Base-by-base conservation (phyloP, 2,797 vertebrate species). In the Phalloptychus januarius region DNA sequence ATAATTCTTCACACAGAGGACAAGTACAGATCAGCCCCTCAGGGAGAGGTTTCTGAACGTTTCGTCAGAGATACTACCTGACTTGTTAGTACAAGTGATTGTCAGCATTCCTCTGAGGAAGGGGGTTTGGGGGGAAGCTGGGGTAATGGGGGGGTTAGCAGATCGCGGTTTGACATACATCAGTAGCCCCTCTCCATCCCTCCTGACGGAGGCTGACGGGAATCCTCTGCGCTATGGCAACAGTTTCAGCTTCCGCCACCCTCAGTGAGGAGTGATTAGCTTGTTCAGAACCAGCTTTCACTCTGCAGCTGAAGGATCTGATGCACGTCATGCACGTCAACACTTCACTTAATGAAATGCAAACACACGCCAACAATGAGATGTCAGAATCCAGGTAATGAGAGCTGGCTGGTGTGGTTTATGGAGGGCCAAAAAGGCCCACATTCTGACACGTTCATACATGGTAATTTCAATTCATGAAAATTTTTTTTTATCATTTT, bases 21-120 rank as follows among this genome's bases (percentile, higher is more conserved):
- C 90, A 82, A 86, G 89, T 80, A 81, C 89, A 88, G 88, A 91
- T 90, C 85, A 79, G 38, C 89, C 90, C 92, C 89, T 74, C 72
- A 89, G 90, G 90, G 89, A 91, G 90, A 86, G 77, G 89, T 94
- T 94, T 94, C 94, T 80, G 78, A 83, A 73, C 81, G 88, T 94
- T 94, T 94, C 94, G 88, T 94, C 94, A 94, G 90, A 91, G 91
- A 90, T 82, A 84, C 91, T 93, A 92, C 92, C 92, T 94, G 92
- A 94, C 94, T 91, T 90, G 92, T 94, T 94, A 92, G 90, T 90
- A 90, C 90, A 91, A 94, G 89, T 90, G 91, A 94, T 92, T 93
- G 93, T 95, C 93, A 93, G 92, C 92, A 88, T 87, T 91, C 83
- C 91, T 91, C 82, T 82, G 79, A 91, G 89, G 90, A 40, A 31